phyloP scores from a whole-genome alignment of 2,113 vertebrate genomes.

The Collichthys lucidus region DNA sequence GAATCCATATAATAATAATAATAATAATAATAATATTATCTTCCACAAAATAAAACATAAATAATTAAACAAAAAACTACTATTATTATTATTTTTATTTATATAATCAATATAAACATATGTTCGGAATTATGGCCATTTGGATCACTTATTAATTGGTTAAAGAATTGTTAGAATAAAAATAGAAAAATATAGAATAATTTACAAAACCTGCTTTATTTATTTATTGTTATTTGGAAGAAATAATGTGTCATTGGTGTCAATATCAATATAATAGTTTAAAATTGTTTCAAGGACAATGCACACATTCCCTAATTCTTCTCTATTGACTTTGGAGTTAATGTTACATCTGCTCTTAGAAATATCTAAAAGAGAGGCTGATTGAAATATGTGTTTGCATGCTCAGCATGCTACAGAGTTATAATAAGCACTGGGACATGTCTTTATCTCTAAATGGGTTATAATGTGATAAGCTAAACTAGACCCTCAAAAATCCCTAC shows the following conservation, averaged over 20 bases:
- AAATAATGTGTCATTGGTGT: slow-evolving; percentile 5
- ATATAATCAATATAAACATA: neutral
- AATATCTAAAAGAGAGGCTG: slow-evolving; percentile 55
- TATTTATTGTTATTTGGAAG: slow-evolving; percentile 2
- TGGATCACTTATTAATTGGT: slow-evolving; percentile 2
- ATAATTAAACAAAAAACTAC: no score
- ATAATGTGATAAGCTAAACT: slow-evolving; percentile 97
- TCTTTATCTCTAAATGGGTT: slow-evolving; percentile 95
- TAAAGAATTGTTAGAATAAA: neutral
- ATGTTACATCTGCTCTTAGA: slow-evolving; percentile 61
- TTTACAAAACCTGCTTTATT: slow-evolving; percentile 21
- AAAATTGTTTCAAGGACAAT: slow-evolving; percentile 58
- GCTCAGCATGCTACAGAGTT: slow-evolving; percentile 84
- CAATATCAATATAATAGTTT: slow-evolving; percentile 39
- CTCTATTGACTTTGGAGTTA: slow-evolving; percentile 69
- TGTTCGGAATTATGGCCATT: neutral
- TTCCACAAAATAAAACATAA: no score
- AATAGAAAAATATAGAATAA: neutral
- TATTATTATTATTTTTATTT: neutral
- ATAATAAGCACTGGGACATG: slow-evolving; percentile 90
- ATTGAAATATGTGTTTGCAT: slow-evolving; percentile 79
- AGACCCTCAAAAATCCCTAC: slow-evolving; percentile 88
- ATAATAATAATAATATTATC: neutral
- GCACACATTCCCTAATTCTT: slow-evolving; percentile 61
- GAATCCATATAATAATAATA: neutral